Percentiles rank a stretch among this genome's conserved stretches.
Conservation (phyloP, 2,888 invertebrate species). For the Xanthorhoe spadicearia region DNA sequence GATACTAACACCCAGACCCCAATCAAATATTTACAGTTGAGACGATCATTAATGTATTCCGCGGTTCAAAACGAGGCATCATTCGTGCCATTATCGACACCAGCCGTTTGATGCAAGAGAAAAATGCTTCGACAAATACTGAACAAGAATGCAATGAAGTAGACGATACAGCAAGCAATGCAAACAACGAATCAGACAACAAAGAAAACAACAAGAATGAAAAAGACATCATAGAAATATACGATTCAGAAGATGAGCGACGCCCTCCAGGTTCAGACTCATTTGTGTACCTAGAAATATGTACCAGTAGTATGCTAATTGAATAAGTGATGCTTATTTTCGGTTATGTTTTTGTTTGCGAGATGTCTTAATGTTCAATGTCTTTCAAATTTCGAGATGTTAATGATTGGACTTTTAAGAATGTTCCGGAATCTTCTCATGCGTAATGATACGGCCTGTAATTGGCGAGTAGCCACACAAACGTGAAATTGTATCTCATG, state of each 20-base stretch:
- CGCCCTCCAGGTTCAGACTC: background rate
- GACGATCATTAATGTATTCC: slow-evolving; percentile 1
- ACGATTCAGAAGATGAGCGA: background rate
- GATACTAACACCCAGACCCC: background rate
- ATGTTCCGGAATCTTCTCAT: background rate
- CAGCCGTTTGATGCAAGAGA: background rate
- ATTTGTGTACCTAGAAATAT: background rate
- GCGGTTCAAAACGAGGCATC: background rate
- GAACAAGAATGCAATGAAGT: background rate
- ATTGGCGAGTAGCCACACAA: background rate
- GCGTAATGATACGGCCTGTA: background rate
- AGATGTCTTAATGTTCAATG: background rate
- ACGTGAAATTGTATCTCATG: background rate
- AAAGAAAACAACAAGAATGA: background rate
- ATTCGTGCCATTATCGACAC: background rate
- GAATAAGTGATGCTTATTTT: background rate
- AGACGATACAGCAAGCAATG: background rate
- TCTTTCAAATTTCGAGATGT: background rate
- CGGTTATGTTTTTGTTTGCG: background rate
- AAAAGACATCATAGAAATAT: background rate
- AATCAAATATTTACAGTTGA: slow-evolving; percentile 5
- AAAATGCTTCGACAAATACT: background rate
- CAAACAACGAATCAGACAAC: background rate
- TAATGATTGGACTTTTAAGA: background rate
- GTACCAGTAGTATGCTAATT: background rate